Evolutionary conservation across 2,797 vertebrate genomes (phyloP), one percentile per base, ranked within the genome.

Genomic region (Adelosebastes latens): DNA sequence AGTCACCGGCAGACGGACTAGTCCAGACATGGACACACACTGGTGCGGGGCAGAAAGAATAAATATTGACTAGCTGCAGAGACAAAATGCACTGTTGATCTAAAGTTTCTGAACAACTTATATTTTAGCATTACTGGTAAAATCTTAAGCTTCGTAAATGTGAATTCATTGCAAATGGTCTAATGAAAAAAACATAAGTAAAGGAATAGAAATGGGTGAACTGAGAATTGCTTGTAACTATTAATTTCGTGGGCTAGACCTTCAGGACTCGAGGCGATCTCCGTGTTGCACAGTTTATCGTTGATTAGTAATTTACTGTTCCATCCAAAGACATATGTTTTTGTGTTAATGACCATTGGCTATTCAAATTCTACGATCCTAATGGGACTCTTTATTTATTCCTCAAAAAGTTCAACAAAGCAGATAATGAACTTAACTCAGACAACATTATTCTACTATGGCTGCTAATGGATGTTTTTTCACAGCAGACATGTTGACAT

Each of bases 1-100:
- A 79, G 75, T 92, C 89, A 89, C 52, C 32, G 36, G 18, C 71
- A 75, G 81, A 84, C 68, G 58, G 78, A 66, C 42, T 34, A 11
- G 72, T 59, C 11, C 46, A 84, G 67, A 75, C 73, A 24, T 32
- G 58, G 64, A 84, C 72, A 76, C 56, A 72, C 67, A 79, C 32
- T 56, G 34, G 12, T 63, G 6, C 13, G 29, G 59, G 22, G 20
- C 8, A 56, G 20, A 77, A 52, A 62, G 52, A 55, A 68, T 53
- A 79, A 63, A 77, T 80, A 85, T 75, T 81, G 65, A 79, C 73
- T 22, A n/a, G 52, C 34, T 24, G 4, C 52, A 64, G 32, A 77
- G 22, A 69, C 20, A 81, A 39, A 76, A 64, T 20, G 62, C 31
- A 32, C 22, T 67, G 58, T 11, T 49, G 53, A 58, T 68, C 42